Evolutionary conservation across 2,113 vertebrate species (phyloP), one percentile per base, ranked within the genome.

Genomic region (Pelobates fuscus): DNA sequence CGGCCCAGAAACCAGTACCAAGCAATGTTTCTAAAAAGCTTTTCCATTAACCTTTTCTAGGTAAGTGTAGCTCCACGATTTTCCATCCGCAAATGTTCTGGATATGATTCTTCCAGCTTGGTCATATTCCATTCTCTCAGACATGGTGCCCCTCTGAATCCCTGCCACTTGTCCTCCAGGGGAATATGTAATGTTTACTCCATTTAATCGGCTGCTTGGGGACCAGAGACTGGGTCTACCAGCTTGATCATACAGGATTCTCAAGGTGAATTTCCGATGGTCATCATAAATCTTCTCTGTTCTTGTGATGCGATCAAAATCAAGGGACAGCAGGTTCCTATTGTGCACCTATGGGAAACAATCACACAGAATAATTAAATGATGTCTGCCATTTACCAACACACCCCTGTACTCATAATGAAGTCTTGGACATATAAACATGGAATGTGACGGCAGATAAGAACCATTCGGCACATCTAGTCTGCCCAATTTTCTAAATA

Each of bases 271-370:
- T 83, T 99, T 99, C 79, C 97, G 93, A 83, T 99, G 97, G 82
- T 99, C 97, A 0, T 99, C 97, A 0, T 99, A 99, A 59, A 99
- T 98, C 80, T 99, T 99, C 84, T 99, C 97, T 0, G 97, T 99
- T 63, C 97, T 90, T n/a, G 97, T 99, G 78, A 98, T 94, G 0
- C 97, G 95, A 83, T 99, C 97, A 17, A 98, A 99, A 82, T 99
- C 97, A 23, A 99, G 82, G 1, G 97, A 99, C 1, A 99, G 84
- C 76, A 99, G 83, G 81, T 99, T 99, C 80, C 97, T 91, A 84
- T 98, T 98, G 80, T 99, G 97, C 78, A 99, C 97, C 97, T 99
- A 77, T 0, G 71, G 18, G 20, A 26, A 27, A 60, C 14, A 17
- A 60, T 17, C 15, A 78, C 18, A 37, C 8, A 37, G 61, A 21